Evolutionary conservation across 2,888 invertebrate genomes (phyloP).

Genomic region (Eristalis intricaria): DNA sequence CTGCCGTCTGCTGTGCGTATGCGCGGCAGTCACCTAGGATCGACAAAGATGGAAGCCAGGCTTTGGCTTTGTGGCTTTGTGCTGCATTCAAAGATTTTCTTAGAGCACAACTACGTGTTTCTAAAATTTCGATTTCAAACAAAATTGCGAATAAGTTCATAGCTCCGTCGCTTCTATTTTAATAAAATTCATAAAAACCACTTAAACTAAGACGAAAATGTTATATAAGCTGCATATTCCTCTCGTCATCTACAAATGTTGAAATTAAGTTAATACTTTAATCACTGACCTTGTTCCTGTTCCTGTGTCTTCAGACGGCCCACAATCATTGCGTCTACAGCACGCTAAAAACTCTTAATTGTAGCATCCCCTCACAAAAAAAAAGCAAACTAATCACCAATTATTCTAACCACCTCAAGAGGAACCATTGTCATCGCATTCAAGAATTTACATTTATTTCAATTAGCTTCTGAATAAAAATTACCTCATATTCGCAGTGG

Average conservation of each 20-base stretch:
- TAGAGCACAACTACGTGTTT: too few species aligned
- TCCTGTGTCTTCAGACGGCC: not conserved
- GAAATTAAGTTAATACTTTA: not conserved
- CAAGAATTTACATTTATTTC: constrained; percentile 12
- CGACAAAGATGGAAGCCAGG: too few species aligned
- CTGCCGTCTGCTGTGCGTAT: too few species aligned
- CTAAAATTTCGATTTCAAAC: too few species aligned
- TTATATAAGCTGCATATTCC: not conserved
- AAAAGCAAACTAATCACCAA: not conserved
- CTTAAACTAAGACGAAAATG: too few species aligned
- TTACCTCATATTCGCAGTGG: constrained; percentile 48
- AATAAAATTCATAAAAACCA: too few species aligned
- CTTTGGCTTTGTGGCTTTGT: too few species aligned
- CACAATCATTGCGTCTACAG: not conserved
- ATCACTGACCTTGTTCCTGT: not conserved
- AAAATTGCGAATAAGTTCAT: too few species aligned
- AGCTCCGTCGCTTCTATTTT: too few species aligned
- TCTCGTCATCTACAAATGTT: not conserved
- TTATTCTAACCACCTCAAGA: not conserved
- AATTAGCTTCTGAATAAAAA: constrained; percentile 24
- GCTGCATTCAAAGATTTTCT: too few species aligned
- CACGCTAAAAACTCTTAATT: not conserved
- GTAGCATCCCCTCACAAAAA: not conserved
- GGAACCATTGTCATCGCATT: not conserved
- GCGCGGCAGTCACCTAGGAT: too few species aligned